Conservation (phyloP, 2,888 invertebrate species). For the Hirudinaria manillensis region DNA sequence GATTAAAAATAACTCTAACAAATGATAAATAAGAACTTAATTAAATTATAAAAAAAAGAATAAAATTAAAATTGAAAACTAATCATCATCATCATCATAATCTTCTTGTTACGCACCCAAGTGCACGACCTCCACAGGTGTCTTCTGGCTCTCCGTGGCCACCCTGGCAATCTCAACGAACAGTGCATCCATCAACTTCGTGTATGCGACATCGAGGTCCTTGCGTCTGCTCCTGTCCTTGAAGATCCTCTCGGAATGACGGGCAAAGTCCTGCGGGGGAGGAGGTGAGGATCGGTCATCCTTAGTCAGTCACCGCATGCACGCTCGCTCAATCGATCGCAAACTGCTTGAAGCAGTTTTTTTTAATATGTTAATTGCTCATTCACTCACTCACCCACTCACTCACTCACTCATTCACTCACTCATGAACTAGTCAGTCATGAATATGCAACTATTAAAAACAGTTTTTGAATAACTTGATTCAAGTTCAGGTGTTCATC, state of each 20-base stretch:
- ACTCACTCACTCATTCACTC: neutral
- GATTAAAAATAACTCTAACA: neutral
- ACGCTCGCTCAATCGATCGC: neutral
- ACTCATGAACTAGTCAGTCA: neutral
- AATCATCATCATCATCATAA: neutral
- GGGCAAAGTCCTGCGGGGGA: conserved; percentile 67
- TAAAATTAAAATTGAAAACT: neutral
- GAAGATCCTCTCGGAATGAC: conserved; percentile 79
- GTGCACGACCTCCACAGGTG: conserved; percentile 82
- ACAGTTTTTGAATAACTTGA: too few species aligned
- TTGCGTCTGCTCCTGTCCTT: conserved; percentile 70
- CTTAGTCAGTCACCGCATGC: neutral
- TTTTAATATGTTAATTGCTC: neutral
- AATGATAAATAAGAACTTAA: too few species aligned
- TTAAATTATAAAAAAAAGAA: neutral
- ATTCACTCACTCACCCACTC: neutral
- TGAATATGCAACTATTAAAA: too few species aligned
- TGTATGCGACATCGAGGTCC: conserved; percentile 53
- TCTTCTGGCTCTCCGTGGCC: conserved; percentile 78
- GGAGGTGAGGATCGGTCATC: neutral
- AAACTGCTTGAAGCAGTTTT: neutral
- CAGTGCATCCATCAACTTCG: conserved; percentile 65
- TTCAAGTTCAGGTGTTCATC: too few species aligned
- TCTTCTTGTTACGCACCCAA: conserved; percentile 62
- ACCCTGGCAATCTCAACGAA: conserved; percentile 74